Evolutionary conservation across 2,113 vertebrate species (phyloP), one percentile per base, ranked within the genome.

Genomic region (Shinisaurus crocodilurus): DNA sequence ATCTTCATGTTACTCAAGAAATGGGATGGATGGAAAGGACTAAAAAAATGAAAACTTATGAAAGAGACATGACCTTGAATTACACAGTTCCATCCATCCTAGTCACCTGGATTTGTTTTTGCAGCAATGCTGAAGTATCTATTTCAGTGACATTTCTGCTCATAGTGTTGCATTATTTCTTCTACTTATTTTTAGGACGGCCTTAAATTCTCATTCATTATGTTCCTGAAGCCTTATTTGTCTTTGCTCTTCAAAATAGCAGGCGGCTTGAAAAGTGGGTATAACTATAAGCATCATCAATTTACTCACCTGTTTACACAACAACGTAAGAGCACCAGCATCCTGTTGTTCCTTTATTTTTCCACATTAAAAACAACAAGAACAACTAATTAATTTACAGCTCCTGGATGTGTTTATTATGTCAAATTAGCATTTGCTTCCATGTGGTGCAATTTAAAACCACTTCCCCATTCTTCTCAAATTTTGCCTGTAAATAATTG

Each of bases 401-500:
- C 85, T 89, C 27, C 40, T 74, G 1, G 0, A 5, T 90, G 87
- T 92, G 60, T 93, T 94, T 93, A 92, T 69, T 82, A 0, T 13
- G 50, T 45, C 81, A 82, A 91, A 91, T 91, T 91, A 88, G 1
- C 32, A 50, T 93, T 94, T 91, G 91, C 25, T 75, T 79, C 27
- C 65, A 92, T 82, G n/a, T 37, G 92, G 50, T 72, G 25, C n/a
- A 92, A 93, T 93, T 94, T 91, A 85, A 92, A 93, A 77, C 40
- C 25, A 85, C 50, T 94, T 91, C 89, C 88, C n/a, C 87, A 40
- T 88, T 93, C 90, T 88, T 90, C 50, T 90, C 12, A 0, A 54
- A 90, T 67, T 94, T 90, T 85, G 86, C 77, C 74, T 90, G 65
- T 15, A 85, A 91, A 85, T 89, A 96, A 93, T 91, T 94, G 16